Conservation (phyloP, 2,113 vertebrate species). For the Rhineura floridana region DNA sequence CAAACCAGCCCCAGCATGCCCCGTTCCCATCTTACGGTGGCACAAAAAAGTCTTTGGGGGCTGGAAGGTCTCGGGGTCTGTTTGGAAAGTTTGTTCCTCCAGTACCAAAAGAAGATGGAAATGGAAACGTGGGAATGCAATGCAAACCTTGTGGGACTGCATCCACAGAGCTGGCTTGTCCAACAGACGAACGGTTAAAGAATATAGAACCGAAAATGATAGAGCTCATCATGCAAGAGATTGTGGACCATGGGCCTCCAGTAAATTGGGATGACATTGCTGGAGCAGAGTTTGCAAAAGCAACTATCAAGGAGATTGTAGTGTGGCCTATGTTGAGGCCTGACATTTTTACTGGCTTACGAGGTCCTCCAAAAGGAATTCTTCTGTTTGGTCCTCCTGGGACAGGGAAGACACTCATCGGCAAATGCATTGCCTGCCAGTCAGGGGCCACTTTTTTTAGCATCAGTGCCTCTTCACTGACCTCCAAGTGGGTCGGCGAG, state of each 20-base stretch:
- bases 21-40: conserved; percentile 59
- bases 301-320: conserved; percentile 95
- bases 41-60: conserved; percentile 90
- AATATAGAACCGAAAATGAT: conserved; percentile 95
- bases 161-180: conserved; percentile 41
- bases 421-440: conserved; percentile 96
- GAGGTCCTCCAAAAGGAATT: conserved; percentile 96
- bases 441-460: conserved; percentile 97
- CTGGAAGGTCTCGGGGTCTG: conserved; percentile 85
- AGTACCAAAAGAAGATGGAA: conserved; percentile 82
- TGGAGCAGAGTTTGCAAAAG: conserved; percentile 94
- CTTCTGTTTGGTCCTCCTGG: conserved; percentile 95
- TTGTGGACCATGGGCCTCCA: conserved; percentile 93
- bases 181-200: conserved; percentile 86
- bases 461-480: conserved; percentile 96
- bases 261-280: conserved; percentile 95
- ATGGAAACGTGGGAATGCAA: conserved; percentile 33
- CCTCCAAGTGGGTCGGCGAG: conserved; percentile 97
- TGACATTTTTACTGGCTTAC: conserved; percentile 93
- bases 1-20: conserved; percentile 72
- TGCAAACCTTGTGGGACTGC: conserved; percentile 38
- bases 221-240: conserved; percentile 95
- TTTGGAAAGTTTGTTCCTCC: conserved; percentile 93
- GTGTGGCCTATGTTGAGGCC: conserved; percentile 98
- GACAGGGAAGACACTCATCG: conserved; percentile 96